phyloP scores from a whole-genome alignment of 2,113 vertebrate genomes.

The Colossoma macropomum region DNA sequence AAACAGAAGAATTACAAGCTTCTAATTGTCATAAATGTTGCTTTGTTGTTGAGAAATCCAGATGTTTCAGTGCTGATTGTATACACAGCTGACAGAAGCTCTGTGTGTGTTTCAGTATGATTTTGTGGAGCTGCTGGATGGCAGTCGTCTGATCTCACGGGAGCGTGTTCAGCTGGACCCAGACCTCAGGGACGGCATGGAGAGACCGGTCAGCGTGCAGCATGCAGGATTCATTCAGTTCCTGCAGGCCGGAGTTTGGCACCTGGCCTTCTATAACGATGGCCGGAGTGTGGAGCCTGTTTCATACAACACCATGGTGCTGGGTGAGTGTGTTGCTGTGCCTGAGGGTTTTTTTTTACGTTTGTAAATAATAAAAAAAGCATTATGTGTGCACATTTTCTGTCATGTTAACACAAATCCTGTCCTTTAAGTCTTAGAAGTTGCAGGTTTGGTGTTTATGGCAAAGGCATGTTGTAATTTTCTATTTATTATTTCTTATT shows the following conservation, averaged over 20 bases:
- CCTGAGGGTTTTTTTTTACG: no score
- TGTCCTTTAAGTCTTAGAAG: no score
- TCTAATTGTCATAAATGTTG: no score
- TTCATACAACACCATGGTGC: slow-evolving; percentile 94
- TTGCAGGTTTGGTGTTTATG: no score
- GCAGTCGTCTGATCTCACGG: slow-evolving; percentile 92
- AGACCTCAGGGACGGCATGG: slow-evolving; percentile 77
- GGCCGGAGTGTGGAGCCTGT: slow-evolving; percentile 90
- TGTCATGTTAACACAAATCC: no score
- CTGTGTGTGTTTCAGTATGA: slow-evolving; percentile 84
- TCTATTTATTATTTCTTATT: no score
- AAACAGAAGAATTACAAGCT: no score
- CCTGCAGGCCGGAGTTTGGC: slow-evolving; percentile 95
- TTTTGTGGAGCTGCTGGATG: slow-evolving; percentile 96
- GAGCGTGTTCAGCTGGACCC: slow-evolving; percentile 82
- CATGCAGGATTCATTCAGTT: slow-evolving; percentile 98
- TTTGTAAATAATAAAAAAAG: no score
- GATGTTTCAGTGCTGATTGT: no score
- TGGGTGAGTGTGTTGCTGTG: slow-evolving; percentile 87
- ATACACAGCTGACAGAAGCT: not conserved
- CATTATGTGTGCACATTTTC: no score
- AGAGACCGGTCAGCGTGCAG: slow-evolving; percentile 87
- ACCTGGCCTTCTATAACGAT: slow-evolving; percentile 97
- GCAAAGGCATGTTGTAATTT: no score
- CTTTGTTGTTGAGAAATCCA: no score